Evolutionary conservation across 2,797 vertebrate genomes (phyloP), one percentile per base, ranked within the genome.

Genomic region (Thamnophis elegans): DNA sequence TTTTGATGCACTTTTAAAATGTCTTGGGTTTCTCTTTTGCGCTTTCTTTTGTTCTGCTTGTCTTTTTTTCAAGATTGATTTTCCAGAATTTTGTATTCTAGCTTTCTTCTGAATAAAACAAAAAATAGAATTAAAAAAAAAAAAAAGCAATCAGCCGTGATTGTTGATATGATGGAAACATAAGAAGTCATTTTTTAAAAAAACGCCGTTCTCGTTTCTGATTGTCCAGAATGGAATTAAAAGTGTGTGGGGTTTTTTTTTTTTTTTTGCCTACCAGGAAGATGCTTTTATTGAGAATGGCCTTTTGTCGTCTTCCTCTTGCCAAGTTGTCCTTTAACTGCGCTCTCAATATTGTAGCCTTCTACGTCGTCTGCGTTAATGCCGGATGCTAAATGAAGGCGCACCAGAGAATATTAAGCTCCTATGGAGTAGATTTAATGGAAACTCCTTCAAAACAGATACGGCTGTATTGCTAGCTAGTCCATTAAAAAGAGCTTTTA

Each of bases 351-450:
- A 93, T n/a, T 54, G 88, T 88, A 93, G 85, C 73, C 93, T 42
- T 92, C 93, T 94, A 94, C 91, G 18, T 93, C 3, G 90, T 94
- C 95, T 96, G 94, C 93, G 92, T 53, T 0, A 91, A 87, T 89
- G 18, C 0, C 0, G 95, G 96, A 96, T 95, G 93, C 85, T 95
- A 96, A 96, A 96, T 95, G 89, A 95, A 82, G 87, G 91, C 90
- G 85, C 26, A 92, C 95, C 68, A 94, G 2, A 36, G n/a, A 73
- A 73, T 93, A 95, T 89, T 62, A 60, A 28, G 87, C 1, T 47
- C 25, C 10, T 4, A 28, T 20, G 58, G 58, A 42, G 59, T 25
- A 10, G 36, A 36, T 32, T 56, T 22, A 56, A 28, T 11, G n/a
- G n/a, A 18, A 87, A n/a, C n/a, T 36, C 18, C 86, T 87, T 87